Evolutionary conservation across 1,140 invertebrate species (phyloP).

Genomic region (Hesperophylax magnus): DNA sequence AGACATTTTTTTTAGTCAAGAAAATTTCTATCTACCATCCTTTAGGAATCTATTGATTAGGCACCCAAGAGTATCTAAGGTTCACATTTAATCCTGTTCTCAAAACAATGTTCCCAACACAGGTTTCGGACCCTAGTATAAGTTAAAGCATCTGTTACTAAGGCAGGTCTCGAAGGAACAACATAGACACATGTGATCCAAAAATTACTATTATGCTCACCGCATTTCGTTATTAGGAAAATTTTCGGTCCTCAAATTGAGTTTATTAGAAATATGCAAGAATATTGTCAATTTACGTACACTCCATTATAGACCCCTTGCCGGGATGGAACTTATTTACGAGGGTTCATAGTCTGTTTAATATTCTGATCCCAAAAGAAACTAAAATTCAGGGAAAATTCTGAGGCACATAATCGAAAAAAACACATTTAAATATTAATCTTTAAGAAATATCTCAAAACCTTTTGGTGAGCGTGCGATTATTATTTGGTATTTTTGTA

Average conservation of each 20-base stretch:
- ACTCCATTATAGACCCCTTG: conserved; percentile 26
- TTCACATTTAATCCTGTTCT: no score
- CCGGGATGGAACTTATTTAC: conserved; percentile 20
- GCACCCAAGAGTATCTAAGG: no score
- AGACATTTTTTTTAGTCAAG: no score
- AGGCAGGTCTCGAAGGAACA: background rate
- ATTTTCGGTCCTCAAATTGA: conserved; percentile 29
- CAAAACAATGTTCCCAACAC: no score
- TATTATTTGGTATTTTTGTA: no score
- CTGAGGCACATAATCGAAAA: background rate
- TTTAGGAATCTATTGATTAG: no score
- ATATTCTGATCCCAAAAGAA: background rate
- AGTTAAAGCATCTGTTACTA: no score
- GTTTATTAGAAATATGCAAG: conserved; percentile 36
- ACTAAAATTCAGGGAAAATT: background rate
- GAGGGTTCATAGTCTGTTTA: conserved; percentile 21
- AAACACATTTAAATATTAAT: background rate
- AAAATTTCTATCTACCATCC: no score
- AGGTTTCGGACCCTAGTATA: no score
- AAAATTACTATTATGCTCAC: conserved; percentile 1
- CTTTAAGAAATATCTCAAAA: no score
- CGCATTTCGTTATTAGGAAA: conserved; percentile 7
- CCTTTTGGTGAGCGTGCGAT: no score
- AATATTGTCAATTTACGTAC: conserved; percentile 40
- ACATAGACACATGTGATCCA: background rate